Percentiles rank a stretch among this genome's conserved stretches.
Evolutionary conservation across 1,140 invertebrate species (phyloP).

Genomic region (Sinella curviseta): DNA sequence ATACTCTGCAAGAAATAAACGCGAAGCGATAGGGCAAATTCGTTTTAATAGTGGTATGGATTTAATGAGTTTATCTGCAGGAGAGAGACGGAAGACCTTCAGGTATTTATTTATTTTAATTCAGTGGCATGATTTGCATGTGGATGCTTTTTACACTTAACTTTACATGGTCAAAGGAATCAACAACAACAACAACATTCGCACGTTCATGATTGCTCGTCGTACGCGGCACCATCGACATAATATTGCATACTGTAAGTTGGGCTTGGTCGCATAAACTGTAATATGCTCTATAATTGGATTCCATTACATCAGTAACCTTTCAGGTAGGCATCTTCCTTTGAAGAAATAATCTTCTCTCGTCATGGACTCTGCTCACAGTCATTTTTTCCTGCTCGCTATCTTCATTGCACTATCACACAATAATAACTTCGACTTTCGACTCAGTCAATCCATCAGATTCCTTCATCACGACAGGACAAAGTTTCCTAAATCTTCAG

Average conservation of each 20-base stretch:
- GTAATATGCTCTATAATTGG: constrained; percentile 1
- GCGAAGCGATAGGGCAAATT: neutral
- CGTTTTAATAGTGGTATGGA: neutral
- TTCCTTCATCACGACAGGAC: neutral
- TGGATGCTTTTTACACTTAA: constrained; percentile 16
- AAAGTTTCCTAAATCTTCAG: neutral
- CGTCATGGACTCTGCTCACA: constrained; percentile 4
- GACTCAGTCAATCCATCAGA: neutral
- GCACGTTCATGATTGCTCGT: neutral
- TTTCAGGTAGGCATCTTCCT: constrained; percentile 10
- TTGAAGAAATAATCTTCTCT: constrained; percentile 4
- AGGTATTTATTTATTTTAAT: constrained; percentile 22
- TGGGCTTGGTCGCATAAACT: constrained; percentile 4
- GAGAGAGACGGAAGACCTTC: constrained; percentile 18
- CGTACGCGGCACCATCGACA: neutral
- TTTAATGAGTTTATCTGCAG: constrained; percentile 14
- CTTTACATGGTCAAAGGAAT: neutral
- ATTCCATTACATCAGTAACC: constrained; percentile 7
- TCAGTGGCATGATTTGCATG: constrained; percentile 11
- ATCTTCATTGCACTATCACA: neutral
- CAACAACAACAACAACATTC: constrained; percentile 7
- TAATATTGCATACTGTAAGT: neutral
- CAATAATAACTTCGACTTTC: neutral
- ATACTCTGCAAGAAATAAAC: neutral
- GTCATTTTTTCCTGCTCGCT: neutral